Conservation (phyloP, 2,888 invertebrate genomes). For the Parochlus steinenii region DNA sequence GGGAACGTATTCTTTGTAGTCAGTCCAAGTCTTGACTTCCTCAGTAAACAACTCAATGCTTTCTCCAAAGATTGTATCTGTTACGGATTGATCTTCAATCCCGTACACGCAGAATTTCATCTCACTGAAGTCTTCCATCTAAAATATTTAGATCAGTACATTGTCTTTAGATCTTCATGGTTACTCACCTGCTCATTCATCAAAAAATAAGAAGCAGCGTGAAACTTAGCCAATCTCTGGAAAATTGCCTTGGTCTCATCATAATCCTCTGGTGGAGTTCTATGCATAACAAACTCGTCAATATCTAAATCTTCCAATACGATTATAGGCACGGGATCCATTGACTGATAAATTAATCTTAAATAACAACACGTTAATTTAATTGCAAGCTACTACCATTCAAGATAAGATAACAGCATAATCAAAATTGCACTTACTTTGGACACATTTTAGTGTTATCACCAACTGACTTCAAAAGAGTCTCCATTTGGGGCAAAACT, state of each 20-base stretch:
- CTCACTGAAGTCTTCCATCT: conserved; percentile 20
- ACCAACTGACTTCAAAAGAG: not conserved
- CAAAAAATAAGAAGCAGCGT: conserved; percentile 26
- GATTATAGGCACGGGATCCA: not conserved
- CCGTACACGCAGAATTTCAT: conserved; percentile 9
- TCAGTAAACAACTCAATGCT: conserved; percentile 9
- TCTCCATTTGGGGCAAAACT: not conserved
- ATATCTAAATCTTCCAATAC: conserved; percentile 4
- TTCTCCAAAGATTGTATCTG: conserved; percentile 3
- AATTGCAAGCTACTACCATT: not conserved
- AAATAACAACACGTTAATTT: too few species aligned
- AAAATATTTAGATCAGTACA: conserved; percentile 17
- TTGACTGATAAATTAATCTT: conserved; percentile 6
- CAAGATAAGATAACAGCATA: not conserved
- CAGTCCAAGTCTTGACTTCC: conserved; percentile 10
- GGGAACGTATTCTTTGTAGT: conserved; percentile 3
- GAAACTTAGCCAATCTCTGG: conserved; percentile 31
- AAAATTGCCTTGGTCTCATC: conserved; percentile 29
- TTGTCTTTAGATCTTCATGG: not conserved
- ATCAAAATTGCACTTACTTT: conserved; percentile 1
- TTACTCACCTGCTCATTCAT: not conserved
- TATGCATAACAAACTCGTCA: too few species aligned
- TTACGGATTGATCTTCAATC: conserved; percentile 6
- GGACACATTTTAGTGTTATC: conserved; percentile 2
- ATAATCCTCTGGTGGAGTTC: conserved; percentile 21